Evolutionary conservation across 1,140 invertebrate genomes (phyloP), one percentile per base, ranked within the genome.

Genomic region (Monochamus saltuarius): DNA sequence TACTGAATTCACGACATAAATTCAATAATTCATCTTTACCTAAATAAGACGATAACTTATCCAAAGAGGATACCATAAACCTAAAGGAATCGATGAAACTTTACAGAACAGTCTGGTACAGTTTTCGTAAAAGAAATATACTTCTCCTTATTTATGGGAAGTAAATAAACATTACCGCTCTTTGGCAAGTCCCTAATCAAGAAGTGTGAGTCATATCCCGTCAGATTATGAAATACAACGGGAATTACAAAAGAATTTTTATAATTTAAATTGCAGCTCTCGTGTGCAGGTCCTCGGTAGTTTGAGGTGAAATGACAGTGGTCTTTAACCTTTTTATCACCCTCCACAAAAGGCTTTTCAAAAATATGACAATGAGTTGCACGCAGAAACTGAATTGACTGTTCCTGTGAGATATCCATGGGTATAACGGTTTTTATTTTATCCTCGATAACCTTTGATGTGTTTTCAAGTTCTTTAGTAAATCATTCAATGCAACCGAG

Each of bases 261-360:
- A 65, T 68, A 75, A 50, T 74, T 66, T 19, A 77, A 22, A 64
- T 78, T 79, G 56, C 75, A 78, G 7, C 37, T 13, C 8, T 65
- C 53, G 66, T 78, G 73, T 0, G 72, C 73, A 13, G 68, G 66
- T 51, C 59, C 40, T 2, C 75, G 58, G 66, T 70, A 72, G 49
- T 64, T 29, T 2, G 14, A 6, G 11, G 11, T 75, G 8, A 72
- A 61, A 60, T 76, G 73, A 49, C 37, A 42, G 50, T 61, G 59
- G n/a, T 61, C 52, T 36, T 38, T 43, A 43, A 53, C 49, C 35
- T 40, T 47, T 13, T 43, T 42, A 47, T 54, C 43, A 9, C 38
- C 51, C 14, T 1, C 4, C 4, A 16, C 39, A 36, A 54, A 36
- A 57, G 69, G 51, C 40, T 64, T 51, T 63, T 42, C 7, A 64